Conservation (phyloP, 2,797 vertebrate species). For the Dromococcyx pavoninus region DNA sequence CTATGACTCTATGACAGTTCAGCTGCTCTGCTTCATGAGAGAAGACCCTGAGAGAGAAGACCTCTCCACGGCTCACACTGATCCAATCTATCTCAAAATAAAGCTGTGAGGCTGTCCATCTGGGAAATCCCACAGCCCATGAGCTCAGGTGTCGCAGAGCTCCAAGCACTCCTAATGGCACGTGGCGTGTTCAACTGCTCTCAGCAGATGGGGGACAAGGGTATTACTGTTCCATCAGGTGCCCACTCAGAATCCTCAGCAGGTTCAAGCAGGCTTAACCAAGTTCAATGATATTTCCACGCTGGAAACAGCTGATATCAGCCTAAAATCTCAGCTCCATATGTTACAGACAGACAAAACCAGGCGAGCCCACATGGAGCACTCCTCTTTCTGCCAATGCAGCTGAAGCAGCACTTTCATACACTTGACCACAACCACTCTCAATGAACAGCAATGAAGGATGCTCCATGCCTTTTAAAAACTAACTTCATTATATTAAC, state of each 20-base stretch:
- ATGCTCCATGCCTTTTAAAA: background rate
- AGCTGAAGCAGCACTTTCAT: background rate
- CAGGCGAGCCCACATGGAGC: background rate
- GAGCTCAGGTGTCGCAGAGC: background rate
- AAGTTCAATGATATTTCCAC: constrained; percentile 50
- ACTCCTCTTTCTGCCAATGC: background rate
- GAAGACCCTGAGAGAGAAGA: background rate
- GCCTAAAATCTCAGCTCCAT: constrained; percentile 57
- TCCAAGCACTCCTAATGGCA: constrained; percentile 4
- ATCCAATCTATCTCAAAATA: background rate
- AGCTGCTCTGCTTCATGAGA: background rate
- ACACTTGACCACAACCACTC: background rate
- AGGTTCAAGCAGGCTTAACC: constrained; percentile 47
- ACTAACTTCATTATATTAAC: background rate
- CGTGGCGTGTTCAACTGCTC: background rate
- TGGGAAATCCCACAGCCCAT: background rate
- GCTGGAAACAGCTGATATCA: constrained; percentile 51
- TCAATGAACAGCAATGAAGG: background rate
- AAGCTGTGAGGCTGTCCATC: background rate
- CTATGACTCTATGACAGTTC: too few species aligned
- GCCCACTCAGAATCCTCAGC: constrained; percentile 11
- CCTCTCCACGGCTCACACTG: fast-evolving
- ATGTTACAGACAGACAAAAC: constrained; percentile 16
- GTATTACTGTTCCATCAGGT: constrained; percentile 36
- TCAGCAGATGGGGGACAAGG: background rate